Conservation (phyloP, 1,140 invertebrate species). For the roundworm (Caenorhabditis elegans) region WBcel235 BX284606.5:16249001-16249500, state of each 20-base stretch:
- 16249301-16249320: no score
- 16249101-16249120: no score
- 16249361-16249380: neutral
- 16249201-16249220: neutral
- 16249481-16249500: neutral
- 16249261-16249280: neutral
- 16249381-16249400: slow-evolving; percentile 6
- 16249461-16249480: neutral
- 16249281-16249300: no score
- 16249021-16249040: no score
- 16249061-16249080: no score
- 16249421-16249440: slow-evolving; percentile 17
- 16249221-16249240: slow-evolving; percentile 24
- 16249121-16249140: no score
- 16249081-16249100: no score
- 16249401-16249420: neutral
- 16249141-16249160: no score
- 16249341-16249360: neutral
- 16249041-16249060: no score
- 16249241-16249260: slow-evolving; percentile 17
- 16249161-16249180: neutral
- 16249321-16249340: no score
- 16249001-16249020: no score
- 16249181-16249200: no score
- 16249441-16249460: neutral